A percentile compares a stretch with the other conserved stretches of the same genome.
These are phyloP conservation scores for Promerops cafer DNA, from an alignment of 2,113 vertebrate genomes.

Conservation along the genomic window DNA sequence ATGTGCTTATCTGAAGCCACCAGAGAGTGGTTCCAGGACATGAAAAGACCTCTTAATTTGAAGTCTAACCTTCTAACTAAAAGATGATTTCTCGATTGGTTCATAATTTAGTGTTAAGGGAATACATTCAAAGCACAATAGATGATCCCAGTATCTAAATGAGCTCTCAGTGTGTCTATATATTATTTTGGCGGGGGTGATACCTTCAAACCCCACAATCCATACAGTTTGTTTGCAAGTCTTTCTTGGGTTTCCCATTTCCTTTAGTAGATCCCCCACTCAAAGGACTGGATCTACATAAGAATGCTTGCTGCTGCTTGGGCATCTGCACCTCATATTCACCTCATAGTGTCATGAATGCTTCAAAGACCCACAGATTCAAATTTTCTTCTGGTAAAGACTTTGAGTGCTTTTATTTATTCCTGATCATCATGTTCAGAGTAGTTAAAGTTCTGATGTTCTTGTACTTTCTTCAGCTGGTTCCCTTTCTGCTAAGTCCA, in stretches of 20 bases:
- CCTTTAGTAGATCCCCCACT: background rate
- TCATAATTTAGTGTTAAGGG: background rate
- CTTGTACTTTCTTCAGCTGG: background rate
- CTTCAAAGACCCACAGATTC: background rate
- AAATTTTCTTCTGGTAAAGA: background rate
- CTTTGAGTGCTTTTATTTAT: background rate
- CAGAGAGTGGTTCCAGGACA: background rate
- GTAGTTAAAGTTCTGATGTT: background rate
- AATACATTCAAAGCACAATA: background rate
- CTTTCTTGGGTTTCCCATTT: background rate
- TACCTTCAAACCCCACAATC: background rate
- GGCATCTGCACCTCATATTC: background rate
- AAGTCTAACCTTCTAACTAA: background rate
- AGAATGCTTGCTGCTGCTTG: background rate
- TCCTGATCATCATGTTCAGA: background rate
- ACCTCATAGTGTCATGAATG: background rate
- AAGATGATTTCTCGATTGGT: background rate
- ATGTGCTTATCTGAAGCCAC: background rate
- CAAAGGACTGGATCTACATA: background rate
- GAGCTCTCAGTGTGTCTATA: background rate
- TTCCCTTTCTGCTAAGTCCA: background rate
- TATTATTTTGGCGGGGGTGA: background rate
- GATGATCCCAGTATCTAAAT: background rate
- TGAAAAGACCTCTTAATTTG: background rate
- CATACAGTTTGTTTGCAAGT: background rate